Evolutionary conservation across 2,888 invertebrate genomes (phyloP), one percentile per base, ranked within the genome.

Genomic region (Augiades crinisus): DNA sequence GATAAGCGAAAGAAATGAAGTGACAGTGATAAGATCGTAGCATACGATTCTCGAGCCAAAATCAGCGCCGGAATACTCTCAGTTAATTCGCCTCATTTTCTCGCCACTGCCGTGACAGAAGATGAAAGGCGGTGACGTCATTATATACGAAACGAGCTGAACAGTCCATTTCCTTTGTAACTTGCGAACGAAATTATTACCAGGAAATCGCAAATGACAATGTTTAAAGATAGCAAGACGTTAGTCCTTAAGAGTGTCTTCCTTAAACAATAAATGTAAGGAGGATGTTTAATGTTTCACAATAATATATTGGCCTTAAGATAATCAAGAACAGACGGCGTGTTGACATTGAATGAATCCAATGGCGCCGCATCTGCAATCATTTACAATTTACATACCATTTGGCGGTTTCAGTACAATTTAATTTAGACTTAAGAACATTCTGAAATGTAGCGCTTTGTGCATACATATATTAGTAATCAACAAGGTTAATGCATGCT

Each of bases 221-320:
- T 43, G 46, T 27, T 45, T 50, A 37, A 50, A 50, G 43, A 50
- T 34, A 43, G 43, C 19, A 22, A 41, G 34, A 13, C 21, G 45
- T 45, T 34, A 50, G n/a, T 17, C 19, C 19, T 7, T 45, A 24
- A 19, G 21, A 17, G 7, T 44, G 13, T 16, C 34, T 34, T 40
- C 38, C 22, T 38, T 30, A 34, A 31, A 31, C 22, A n/a, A 40
- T 16, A 40, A 7, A 36, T 8, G 27, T 30, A 46, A 21, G 43
- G 40, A 41, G 49, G 41, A 50, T 43, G 31, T 43, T 41, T 50
- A 41, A 47, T 47, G 30, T 38, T 40, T 30, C 31, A 38, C 30
- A 31, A 33, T 41, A 41, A 49, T 27, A 27, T 34, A 41, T 16
- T 41, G 49, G 34, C 41, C 49, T 49, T 41, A 49, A 49, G 49